Evolutionary conservation across 2,113 vertebrate genomes (phyloP).

Genomic region (Pongo pygmaeus): DNA sequence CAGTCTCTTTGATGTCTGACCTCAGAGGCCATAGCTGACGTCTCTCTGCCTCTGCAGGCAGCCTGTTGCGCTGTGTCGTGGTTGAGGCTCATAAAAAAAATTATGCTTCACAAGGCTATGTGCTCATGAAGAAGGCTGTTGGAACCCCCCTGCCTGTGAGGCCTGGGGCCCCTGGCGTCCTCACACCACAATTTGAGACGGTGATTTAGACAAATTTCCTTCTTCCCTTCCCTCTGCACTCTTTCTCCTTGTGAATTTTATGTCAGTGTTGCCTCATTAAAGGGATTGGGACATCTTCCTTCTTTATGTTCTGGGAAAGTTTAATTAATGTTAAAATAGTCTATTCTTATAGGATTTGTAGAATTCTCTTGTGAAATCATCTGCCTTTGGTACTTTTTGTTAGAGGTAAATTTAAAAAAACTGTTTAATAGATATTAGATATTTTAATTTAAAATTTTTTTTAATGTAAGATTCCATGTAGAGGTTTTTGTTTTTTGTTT

Average conservation of each 20-base stretch:
- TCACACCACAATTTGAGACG: fast-evolving
- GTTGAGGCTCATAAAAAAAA: no score
- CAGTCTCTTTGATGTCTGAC: not conserved
- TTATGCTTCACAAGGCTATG: no score
- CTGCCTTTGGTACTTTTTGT: not conserved
- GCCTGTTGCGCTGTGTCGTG: no score
- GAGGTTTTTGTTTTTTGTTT: no score
- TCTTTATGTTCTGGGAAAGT: not conserved
- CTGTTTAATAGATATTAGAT: not conserved
- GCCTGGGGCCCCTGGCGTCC: not conserved
- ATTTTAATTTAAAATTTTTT: no score
- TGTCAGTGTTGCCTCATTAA: not conserved
- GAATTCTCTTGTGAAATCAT: not conserved
- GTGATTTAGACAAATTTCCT: fast-evolving
- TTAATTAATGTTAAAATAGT: not conserved
- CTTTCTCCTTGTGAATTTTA: not conserved
- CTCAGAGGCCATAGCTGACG: not conserved
- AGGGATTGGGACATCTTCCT: not conserved
- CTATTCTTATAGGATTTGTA: not conserved
- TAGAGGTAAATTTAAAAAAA: not conserved
- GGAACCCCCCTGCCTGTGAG: no score
- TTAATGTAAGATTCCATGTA: no score
- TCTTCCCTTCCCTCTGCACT: not conserved
- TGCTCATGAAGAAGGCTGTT: no score
- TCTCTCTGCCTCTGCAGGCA: fast-evolving